Base-by-base conservation (phyloP, 2,113 vertebrate species). In the Candoia aspera region DNA sequence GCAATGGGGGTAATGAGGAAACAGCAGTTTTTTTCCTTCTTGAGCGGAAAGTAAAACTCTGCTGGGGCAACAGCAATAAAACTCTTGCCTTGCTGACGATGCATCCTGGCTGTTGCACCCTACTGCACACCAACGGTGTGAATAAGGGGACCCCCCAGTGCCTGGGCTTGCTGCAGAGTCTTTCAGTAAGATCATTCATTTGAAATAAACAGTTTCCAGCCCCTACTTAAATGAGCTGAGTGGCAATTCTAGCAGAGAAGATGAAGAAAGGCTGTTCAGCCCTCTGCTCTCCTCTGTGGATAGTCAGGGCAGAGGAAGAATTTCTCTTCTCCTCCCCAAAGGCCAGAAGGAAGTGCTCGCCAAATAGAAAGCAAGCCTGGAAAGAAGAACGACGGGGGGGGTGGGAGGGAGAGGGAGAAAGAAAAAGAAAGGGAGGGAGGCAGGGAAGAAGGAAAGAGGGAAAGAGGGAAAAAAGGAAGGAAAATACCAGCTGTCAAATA, bases 341-440 rank as follows among this genome's bases (percentile, higher is more conserved):
- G 91, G 79, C 60, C 58, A 90, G 8, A 3, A 21, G 55, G 19
- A 54, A 68, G 33, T 49, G n/a, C 93, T 46, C 89, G 83, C 73
- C 68, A 37, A 2, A 15, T 29, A 73, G 68, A 73, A 73, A 37
- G 68, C 29, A 73, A 19, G 12, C 15, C n/a, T 73, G 68, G 68
- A 3, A 37, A 37, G 19, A 33, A 73, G 5, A 33, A 73, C 91
- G 93, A 94, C 85, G 46, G 64, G 88, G 13, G 87, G 93, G 93
- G 68, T 6, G 3, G 21, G 68, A 92, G 23, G 8, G 8, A 2
- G 26, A 19, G 26, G 9, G 58, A 0, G 58, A 9, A 59, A 59
- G n/a, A n/a, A n/a, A n/a, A n/a, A 92, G 62, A 29, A 68, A 68
- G 29, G 29, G 26, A 68, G 62, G 62, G 24, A 64, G 64, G 64